Evolutionary conservation across 2,797 vertebrate genomes (phyloP).

Genomic region (Parotocinclus haroldoi): DNA sequence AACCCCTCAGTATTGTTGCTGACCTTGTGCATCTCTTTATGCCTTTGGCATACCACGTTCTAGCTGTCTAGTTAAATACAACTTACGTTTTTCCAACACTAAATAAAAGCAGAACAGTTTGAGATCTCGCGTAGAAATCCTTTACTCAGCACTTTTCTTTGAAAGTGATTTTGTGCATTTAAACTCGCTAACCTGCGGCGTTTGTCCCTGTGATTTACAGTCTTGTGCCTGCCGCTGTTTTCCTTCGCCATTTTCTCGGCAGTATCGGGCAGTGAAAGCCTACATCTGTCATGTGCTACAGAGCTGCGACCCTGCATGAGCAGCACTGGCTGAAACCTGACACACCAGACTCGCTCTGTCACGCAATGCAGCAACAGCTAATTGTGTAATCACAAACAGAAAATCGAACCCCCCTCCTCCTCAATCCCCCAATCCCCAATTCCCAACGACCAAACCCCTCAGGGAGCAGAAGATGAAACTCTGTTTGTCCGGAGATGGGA

Average conservation of each 20-base stretch:
- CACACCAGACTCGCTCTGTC: not conserved
- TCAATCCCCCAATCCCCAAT: no score
- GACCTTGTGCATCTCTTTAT: no score
- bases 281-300: not conserved
- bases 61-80: no score
- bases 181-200: not conserved
- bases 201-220: not conserved
- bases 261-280: not conserved
- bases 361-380: not conserved
- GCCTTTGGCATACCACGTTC: no score
- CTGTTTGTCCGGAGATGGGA: not conserved
- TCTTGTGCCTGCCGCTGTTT: no score
- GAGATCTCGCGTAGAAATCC: no score
- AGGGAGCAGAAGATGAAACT: not conserved
- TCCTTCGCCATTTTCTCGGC: not conserved
- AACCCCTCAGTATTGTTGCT: no score
- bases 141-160: no score
- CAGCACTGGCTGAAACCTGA: not conserved
- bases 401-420: not conserved
- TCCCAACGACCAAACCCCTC: not conserved
- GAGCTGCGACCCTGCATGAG: not conserved
- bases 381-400: conserved; percentile 5
- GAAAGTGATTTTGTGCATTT: no score
- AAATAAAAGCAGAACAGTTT: no score
- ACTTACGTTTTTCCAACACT: no score